Conservation (phyloP, 2,797 vertebrate species). For the Eptatretus atami region DNA sequence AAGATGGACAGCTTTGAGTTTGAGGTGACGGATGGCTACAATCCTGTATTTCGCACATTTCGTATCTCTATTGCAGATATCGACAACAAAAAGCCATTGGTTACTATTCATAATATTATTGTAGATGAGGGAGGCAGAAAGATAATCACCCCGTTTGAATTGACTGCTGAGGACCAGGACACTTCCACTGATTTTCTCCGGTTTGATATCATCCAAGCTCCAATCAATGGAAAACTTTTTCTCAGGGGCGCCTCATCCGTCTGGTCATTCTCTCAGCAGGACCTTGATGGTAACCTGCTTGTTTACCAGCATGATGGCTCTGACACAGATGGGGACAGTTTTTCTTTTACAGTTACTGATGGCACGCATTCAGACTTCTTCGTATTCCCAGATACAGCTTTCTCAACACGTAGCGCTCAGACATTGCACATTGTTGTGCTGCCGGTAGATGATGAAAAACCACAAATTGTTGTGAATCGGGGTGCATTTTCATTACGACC, state of each 20-base stretch:
- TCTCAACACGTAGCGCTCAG: slow-evolving; percentile 33
- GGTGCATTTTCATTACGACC: slow-evolving; percentile 23
- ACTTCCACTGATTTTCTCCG: slow-evolving; percentile 26
- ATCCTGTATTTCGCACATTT: slow-evolving; percentile 32
- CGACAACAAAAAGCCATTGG: slow-evolving; percentile 44
- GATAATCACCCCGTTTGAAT: slow-evolving; percentile 42
- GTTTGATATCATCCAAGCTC: slow-evolving; percentile 36
- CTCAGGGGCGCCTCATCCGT: slow-evolving; percentile 27
- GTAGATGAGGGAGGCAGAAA: slow-evolving; percentile 30
- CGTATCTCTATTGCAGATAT: slow-evolving; percentile 38
- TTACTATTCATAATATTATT: slow-evolving; percentile 26
- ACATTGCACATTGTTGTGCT: slow-evolving; percentile 33
- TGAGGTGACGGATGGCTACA: slow-evolving; percentile 38
- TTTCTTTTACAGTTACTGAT: slow-evolving; percentile 40
- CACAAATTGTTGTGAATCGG: slow-evolving; percentile 36
- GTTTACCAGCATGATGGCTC: slow-evolving; percentile 36
- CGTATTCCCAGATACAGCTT: slow-evolving; percentile 31
- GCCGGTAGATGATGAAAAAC: slow-evolving; percentile 29
- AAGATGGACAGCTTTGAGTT: slow-evolving; percentile 59
- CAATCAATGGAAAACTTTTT: slow-evolving; percentile 33
- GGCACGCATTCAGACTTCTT: slow-evolving; percentile 34
- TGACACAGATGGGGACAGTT: slow-evolving; percentile 27
- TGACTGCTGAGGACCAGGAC: slow-evolving; percentile 36
- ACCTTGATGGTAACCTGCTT: slow-evolving; percentile 40
- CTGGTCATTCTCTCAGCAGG: slow-evolving; percentile 33